Percentiles rank a stretch among this genome's conserved stretches.
phyloP scores from a whole-genome alignment of 2,888 invertebrate species.

The Athripsodes cinereus region DNA sequence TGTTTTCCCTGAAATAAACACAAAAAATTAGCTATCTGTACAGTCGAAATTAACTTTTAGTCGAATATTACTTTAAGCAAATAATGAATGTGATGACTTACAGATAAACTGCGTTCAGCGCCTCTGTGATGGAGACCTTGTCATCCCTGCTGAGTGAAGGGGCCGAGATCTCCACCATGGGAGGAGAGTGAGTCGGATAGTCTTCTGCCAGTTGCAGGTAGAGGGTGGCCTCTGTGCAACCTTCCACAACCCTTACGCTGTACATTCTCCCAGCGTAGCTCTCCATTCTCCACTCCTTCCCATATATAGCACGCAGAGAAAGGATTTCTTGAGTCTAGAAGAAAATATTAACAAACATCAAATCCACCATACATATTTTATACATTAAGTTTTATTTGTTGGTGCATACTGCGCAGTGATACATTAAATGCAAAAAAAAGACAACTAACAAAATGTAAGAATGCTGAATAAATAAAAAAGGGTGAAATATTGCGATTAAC shows the following conservation, averaged over 20 bases:
- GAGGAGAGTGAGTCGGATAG: constrained; percentile 61
- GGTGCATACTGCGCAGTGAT: too few relatives aligned
- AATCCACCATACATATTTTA: too few relatives aligned
- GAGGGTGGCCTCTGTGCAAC: constrained; percentile 47
- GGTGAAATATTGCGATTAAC: too few relatives aligned
- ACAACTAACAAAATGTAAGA: too few relatives aligned
- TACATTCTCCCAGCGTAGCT: constrained; percentile 51
- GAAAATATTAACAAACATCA: too few relatives aligned
- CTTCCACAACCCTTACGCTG: constrained; percentile 52
- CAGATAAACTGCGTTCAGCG: constrained; percentile 61
- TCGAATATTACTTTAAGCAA: too few relatives aligned
- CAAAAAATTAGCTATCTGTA: background rate
- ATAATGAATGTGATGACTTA: constrained; percentile 39
- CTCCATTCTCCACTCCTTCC: constrained; percentile 59
- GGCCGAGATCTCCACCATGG: constrained; percentile 63
- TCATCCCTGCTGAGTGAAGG: constrained; percentile 59
- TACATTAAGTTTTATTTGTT: too few relatives aligned
- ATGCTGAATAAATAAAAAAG: too few relatives aligned
- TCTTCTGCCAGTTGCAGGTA: constrained; percentile 59
- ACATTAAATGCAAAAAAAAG: too few relatives aligned
- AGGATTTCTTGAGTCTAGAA: constrained; percentile 62
- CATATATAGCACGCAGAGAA: constrained; percentile 66
- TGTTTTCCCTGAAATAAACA: constrained; percentile 50
- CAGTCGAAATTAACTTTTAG: too few relatives aligned
- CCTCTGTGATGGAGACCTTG: constrained; percentile 49